Evolutionary conservation across 2,797 vertebrate species (phyloP), one percentile per base, ranked within the genome.

Genomic region (Cuculus canorus): DNA sequence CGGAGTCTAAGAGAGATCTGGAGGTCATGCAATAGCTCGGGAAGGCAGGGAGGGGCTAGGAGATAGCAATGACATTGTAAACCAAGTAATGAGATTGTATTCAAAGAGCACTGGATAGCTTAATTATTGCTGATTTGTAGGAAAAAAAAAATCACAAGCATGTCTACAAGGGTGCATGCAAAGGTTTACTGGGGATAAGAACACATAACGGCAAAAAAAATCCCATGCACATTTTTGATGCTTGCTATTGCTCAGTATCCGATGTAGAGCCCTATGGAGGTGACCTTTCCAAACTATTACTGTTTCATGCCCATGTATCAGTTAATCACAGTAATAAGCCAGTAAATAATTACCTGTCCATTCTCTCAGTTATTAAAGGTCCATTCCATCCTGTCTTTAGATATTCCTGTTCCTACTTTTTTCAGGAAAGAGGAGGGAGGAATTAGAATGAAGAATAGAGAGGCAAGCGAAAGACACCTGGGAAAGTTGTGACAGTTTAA

Each of bases 21-120:
- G 98, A 98, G 98, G 98, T 98, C 98, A 98, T 75, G 94, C 98
- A 98, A 98, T 98, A 98, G 98, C 97, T 98, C 98, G 95, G 97
- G 97, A 98, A 98, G 98, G 97, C 97, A 98, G 96, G 98, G 98
- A 98, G 98, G 96, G 97, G 97, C 97, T 97, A 97, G 95, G 97
- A 98, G 88, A 82, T 98, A 98, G 89, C 65, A 90, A 95, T 81
- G 94, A 90, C 95, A 86, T 73, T 33, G 41, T 88, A 78, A 86
- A 92, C 54, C 18, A 47, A 84, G 71, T 92, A 96, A 83, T 39
- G 77, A 90, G 69, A 82, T 21, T 64, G 82, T 77, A 94, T 84
- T 81, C 61, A 79, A 93, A 91, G 86, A 75, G 83, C 35, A 28
- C 32, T 65, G 52, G 32, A 16, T 43, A 72, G 84, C 71, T 69